Conservation (phyloP, 92 coral and sea anemone genomes). For the Parazoanthus swiftii region DNA sequence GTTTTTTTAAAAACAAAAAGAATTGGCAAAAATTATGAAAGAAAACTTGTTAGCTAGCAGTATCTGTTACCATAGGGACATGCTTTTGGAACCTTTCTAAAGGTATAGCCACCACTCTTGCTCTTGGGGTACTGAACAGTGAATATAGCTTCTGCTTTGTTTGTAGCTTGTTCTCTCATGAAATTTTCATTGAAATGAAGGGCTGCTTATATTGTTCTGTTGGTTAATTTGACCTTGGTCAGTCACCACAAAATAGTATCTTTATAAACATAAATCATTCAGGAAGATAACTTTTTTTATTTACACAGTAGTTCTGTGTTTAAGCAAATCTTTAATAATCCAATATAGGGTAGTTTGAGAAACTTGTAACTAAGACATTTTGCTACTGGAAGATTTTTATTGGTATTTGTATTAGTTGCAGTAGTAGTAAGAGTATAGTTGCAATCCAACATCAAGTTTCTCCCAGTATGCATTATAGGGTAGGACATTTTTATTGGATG, state of each 20-base stretch:
- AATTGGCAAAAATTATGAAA: not conserved
- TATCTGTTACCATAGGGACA: conserved; percentile 46
- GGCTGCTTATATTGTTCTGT: conserved; percentile 44
- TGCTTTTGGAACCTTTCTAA: conserved; percentile 42
- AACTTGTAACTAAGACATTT: too few relatives aligned
- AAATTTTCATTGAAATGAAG: conserved; percentile 50
- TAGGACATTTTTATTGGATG: conserved; percentile 10
- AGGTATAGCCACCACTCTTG: conserved; percentile 46
- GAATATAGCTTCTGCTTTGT: conserved; percentile 30
- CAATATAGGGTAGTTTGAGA: too few relatives aligned
- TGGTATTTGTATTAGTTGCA: not conserved
- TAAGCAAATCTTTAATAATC: too few relatives aligned
- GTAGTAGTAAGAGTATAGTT: not conserved
- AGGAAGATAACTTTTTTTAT: too few relatives aligned
- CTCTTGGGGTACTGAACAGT: conserved; percentile 45
- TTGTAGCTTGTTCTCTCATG: conserved; percentile 36
- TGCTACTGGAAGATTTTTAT: too few relatives aligned
- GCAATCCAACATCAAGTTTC: not conserved
- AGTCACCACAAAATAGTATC: too few relatives aligned
- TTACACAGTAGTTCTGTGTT: too few relatives aligned
- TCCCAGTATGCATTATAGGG: not conserved
- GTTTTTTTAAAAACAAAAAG: not conserved
- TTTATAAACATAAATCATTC: too few relatives aligned
- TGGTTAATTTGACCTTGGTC: not conserved
- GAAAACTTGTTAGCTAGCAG: not conserved